phyloP scores from a whole-genome alignment of 2,797 vertebrate genomes.

The Spondyliosoma cantharus region DNA sequence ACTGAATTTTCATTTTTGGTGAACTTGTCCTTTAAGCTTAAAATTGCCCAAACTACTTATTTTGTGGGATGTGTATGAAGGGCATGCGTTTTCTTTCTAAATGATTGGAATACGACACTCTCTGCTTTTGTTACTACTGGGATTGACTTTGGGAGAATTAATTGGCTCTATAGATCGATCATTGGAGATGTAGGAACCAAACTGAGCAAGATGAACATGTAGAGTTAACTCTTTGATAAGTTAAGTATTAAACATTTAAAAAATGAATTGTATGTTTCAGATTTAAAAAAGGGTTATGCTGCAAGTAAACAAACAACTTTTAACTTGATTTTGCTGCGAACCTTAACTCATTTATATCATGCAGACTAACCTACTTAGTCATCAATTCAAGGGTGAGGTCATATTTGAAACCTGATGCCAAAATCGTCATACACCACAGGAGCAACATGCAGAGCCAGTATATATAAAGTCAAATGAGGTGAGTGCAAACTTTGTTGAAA shows the following conservation, averaged over 20 bases:
- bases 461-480: conserved; percentile 64
- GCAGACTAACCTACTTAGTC: not conserved
- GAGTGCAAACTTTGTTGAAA: conserved; percentile 61
- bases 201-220: not conserved
- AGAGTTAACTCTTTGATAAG: not conserved
- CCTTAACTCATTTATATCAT: too few species aligned
- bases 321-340: too few species aligned
- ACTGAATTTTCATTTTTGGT: too few species aligned
- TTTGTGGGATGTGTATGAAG: not conserved
- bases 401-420: conserved; percentile 30
- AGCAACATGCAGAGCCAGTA: conserved; percentile 24
- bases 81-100: not conserved
- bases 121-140: not conserved
- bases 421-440: not conserved
- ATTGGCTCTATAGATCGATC: not conserved
- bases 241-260: not conserved
- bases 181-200: not conserved
- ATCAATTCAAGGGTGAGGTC: conserved; percentile 28
- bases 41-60: not conserved
- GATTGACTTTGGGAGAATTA: not conserved
- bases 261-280: not conserved
- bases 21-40: not conserved
- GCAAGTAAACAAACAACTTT: not conserved
- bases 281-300: not conserved
- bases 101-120: not conserved